phyloP scores from a whole-genome alignment of 2,888 invertebrate genomes.

The Nomada fabriciana region DNA sequence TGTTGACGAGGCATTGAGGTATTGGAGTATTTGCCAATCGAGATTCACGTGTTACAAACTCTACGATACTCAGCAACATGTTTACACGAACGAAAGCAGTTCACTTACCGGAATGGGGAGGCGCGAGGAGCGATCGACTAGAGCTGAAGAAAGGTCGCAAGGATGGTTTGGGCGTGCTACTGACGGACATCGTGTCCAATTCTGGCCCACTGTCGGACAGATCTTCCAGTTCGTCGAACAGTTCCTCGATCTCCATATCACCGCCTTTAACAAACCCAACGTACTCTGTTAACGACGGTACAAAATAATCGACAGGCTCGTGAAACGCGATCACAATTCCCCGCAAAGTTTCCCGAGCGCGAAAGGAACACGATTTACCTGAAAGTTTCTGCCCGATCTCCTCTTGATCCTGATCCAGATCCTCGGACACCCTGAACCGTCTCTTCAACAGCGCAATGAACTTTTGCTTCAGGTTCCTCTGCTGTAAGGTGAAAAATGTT shows the following conservation, averaged over 20 bases:
- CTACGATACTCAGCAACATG: constrained; percentile 32
- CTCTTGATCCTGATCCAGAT: constrained; percentile 88
- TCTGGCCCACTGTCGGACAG: constrained; percentile 98
- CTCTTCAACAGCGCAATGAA: constrained; percentile 96
- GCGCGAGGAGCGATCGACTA: constrained; percentile 89
- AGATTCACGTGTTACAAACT: constrained; percentile 27
- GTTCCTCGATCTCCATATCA: constrained; percentile 95
- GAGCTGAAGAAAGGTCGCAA: constrained; percentile 97
- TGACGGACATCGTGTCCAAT: constrained; percentile 97
- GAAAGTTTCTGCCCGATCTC: constrained; percentile 85
- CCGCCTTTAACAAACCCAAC: constrained; percentile 85
- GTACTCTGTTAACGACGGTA: constrained; percentile 31
- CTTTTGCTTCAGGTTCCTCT: constrained; percentile 98
- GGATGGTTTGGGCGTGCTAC: constrained; percentile 98
- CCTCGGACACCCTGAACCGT: constrained; percentile 96
- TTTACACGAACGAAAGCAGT: neutral
- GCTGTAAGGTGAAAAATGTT: constrained; percentile 85
- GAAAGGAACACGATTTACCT: constrained; percentile 75
- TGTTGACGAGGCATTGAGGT: constrained; percentile 23
- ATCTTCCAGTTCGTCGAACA: constrained; percentile 98
- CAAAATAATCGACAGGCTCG: constrained; percentile 9
- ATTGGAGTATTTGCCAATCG: constrained; percentile 16
- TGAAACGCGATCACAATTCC: constrained; percentile 5
- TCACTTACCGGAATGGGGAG: constrained; percentile 81
- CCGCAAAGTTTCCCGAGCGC: neutral